phyloP scores from a whole-genome alignment of 2,888 invertebrate genomes.

The Nemurella pictetii region DNA sequence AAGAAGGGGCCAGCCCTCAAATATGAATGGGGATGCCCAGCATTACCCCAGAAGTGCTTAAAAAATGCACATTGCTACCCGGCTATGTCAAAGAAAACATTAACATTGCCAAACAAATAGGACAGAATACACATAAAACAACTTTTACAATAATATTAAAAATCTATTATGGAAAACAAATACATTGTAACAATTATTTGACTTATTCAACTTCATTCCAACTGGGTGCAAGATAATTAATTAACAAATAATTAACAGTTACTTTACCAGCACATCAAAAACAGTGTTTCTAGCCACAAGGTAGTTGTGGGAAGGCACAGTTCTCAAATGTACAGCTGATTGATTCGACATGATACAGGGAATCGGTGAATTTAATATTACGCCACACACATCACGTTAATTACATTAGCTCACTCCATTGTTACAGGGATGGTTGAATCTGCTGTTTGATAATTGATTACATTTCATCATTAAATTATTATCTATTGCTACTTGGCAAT shows the following conservation, averaged over 20 bases:
- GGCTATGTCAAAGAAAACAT: not conserved
- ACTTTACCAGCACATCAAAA: not conserved
- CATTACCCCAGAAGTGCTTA: not conserved
- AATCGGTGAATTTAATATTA: not conserved
- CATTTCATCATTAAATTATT: not conserved
- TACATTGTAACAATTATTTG: not conserved
- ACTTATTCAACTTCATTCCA: not conserved
- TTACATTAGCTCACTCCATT: not conserved
- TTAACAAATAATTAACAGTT: not conserved
- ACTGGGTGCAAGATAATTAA: not conserved
- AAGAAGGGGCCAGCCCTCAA: slow-evolving; percentile 23
- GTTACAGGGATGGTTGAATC: not conserved
- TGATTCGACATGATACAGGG: not conserved
- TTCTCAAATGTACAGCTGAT: slow-evolving; percentile 23
- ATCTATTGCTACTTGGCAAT: not conserved
- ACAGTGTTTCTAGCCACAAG: not conserved
- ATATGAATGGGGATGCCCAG: slow-evolving; percentile 7
- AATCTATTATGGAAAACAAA: not conserved
- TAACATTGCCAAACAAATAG: not conserved
- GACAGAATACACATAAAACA: not conserved
- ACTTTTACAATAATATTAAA: not conserved
- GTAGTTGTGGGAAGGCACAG: not conserved
- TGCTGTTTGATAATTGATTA: not conserved
- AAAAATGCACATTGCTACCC: slow-evolving; percentile 1
- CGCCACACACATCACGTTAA: not conserved